Percentiles rank a stretch among this genome's conserved stretches.
phyloP scores from a whole-genome alignment of 1,140 invertebrate species.

The Drosophila biarmipes region DNA sequence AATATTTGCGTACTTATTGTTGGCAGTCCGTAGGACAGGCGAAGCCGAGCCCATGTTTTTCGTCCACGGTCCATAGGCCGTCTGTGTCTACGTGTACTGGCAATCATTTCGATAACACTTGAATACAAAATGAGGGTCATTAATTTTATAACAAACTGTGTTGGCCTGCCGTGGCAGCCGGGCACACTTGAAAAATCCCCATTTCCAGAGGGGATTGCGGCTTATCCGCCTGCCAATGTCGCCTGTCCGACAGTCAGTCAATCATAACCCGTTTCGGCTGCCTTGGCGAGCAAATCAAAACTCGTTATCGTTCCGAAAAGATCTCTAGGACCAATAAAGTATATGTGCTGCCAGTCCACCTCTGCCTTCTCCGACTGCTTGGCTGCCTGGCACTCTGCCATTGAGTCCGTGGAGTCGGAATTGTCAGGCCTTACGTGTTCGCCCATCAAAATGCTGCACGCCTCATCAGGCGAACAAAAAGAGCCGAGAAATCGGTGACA shows the following conservation, averaged over 20 bases:
- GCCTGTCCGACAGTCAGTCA: slow-evolving; percentile 68
- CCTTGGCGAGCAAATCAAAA: slow-evolving; percentile 77
- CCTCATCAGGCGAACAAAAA: slow-evolving; percentile 53
- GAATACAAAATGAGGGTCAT: slow-evolving; percentile 83
- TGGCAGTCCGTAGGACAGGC: slow-evolving; percentile 24
- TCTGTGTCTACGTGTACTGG: slow-evolving; percentile 64
- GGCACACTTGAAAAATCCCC: slow-evolving; percentile 53
- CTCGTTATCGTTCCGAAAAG: slow-evolving; percentile 75
- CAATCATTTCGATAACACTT: slow-evolving; percentile 83
- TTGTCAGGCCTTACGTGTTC: slow-evolving; percentile 75
- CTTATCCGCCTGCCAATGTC: slow-evolving; percentile 71
- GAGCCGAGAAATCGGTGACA: slow-evolving; percentile 9
- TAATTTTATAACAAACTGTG: slow-evolving; percentile 81
- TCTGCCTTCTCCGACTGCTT: slow-evolving; percentile 10
- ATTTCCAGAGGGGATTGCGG: slow-evolving; percentile 27
- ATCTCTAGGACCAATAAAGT: slow-evolving; percentile 78
- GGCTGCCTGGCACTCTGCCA: slow-evolving; percentile 1
- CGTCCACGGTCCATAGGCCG: slow-evolving; percentile 48
- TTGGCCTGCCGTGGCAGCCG: slow-evolving; percentile 28
- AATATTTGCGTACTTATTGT: slow-evolving; percentile 66
- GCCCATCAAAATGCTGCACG: slow-evolving; percentile 77
- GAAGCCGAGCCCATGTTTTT: slow-evolving; percentile 68
- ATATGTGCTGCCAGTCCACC: slow-evolving; percentile 55
- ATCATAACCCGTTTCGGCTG: slow-evolving; percentile 79
- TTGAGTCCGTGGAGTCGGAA: slow-evolving; percentile 14